Evolutionary conservation across 2,888 invertebrate genomes (phyloP), one percentile per base, ranked within the genome.

Genomic region (Drosophila melanosoma): DNA sequence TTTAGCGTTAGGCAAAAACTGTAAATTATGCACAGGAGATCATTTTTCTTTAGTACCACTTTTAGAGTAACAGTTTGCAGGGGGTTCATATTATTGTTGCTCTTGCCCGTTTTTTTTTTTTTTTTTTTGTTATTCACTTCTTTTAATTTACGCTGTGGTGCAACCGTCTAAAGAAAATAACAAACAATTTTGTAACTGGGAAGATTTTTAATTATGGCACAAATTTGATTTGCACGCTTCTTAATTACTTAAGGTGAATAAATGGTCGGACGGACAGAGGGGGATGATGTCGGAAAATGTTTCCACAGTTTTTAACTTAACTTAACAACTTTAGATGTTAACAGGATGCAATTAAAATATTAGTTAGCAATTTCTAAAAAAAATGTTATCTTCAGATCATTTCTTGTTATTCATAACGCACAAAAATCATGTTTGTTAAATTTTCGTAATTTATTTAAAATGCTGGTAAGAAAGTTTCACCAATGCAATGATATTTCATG

Each of bases 21-120:
- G 90, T 88, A 89, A 90, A 90, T 90, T 87, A 90, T 87, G 87
- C 87, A 89, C 87, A 82, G 79, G 84, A 87, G 87, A 87, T 87
- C 82, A 90, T 90, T 89, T 90, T 90, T 83, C 87, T 90, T 81
- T 76, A 79, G 67, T 42, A 52, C 51, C 64, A 49, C 63, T 52
- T 67, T 72, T 48, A 38, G 45, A 53, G 56, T 29, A 66, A 58
- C 52, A 51, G 45, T 45, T 17, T 60, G 51, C 54, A 52, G 52
- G 61, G 64, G 76, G 67, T 65, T 61, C 58, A 59, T 61, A 26
- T 54, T 33, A 42, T 60, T 62, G 35, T 17, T 36, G n/a, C 45
- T 54, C 42, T 49, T 26, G 48, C 29, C 2, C 26, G 23, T 23
- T 23, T 23, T 23, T 23, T n/a, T n/a, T n/a, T 23, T 23, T 1